These are phyloP conservation scores for Lampris incognitus DNA, from an alignment of 2,113 vertebrate genomes.

Conservation along the genomic window DNA sequence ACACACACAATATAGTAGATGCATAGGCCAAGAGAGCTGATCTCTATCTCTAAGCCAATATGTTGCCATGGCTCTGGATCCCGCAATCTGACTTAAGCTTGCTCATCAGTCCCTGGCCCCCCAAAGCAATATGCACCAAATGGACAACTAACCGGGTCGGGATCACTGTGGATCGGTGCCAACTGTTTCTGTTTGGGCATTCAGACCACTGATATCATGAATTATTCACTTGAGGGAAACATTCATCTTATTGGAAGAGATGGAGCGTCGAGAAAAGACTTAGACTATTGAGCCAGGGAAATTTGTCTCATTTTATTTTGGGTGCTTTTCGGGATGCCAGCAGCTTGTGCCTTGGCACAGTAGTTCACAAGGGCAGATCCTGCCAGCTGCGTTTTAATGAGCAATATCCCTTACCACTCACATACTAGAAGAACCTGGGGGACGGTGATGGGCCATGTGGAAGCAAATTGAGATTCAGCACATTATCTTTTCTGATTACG, in stretches of 20 bases:
- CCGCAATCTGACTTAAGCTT: conserved; percentile 9
- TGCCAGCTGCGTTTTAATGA: conserved; percentile 19
- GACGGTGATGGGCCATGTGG: neutral
- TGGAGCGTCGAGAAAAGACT: neutral
- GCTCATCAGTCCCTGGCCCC: conserved; percentile 21
- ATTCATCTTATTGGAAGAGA: conserved; percentile 47
- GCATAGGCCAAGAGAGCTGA: too few species aligned
- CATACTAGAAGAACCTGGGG: neutral
- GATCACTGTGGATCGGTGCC: conserved; percentile 18
- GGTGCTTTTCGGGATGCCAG: neutral
- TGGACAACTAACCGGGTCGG: conserved; percentile 20
- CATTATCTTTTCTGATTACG: neutral
- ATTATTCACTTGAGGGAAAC: conserved; percentile 41
- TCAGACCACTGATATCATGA: conserved; percentile 15
- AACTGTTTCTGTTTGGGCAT: conserved; percentile 2
- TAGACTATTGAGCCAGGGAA: conserved; percentile 38
- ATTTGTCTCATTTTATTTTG: conserved; percentile 29
- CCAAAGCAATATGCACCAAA: conserved; percentile 24
- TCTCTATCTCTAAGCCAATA: conserved; percentile 8
- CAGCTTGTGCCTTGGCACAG: conserved; percentile 17
- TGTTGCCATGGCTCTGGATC: conserved; percentile 25
- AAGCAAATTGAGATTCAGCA: neutral
- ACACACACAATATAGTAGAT: too few species aligned
- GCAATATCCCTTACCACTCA: conserved; percentile 10
- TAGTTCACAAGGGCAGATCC: neutral